These are phyloP conservation scores for Acanthiza pusilla DNA, from an alignment of 2,797 vertebrate species.

Conservation along the genomic window DNA sequence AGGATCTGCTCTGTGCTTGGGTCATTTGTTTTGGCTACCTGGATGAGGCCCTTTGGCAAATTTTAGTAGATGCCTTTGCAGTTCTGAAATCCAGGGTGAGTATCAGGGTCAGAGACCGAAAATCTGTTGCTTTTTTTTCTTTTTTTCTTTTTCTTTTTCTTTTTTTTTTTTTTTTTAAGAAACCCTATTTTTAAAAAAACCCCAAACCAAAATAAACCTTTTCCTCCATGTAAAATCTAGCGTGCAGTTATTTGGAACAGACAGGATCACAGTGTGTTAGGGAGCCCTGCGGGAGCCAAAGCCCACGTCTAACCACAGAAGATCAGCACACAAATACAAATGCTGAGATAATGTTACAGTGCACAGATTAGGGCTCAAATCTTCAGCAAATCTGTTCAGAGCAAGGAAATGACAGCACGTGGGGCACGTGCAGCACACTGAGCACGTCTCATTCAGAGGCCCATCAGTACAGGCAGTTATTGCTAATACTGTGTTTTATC, in stretches of 20 bases:
- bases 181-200: not conserved
- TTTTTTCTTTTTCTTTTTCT: not conserved
- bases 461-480: not conserved
- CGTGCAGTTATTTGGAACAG: not conserved
- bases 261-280: not conserved
- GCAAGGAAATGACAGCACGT: not conserved
- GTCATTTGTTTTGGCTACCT: not conserved
- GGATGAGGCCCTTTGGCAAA: not conserved
- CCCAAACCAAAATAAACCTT: not conserved
- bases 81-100: not conserved
- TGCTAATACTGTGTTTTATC: not conserved
- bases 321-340: not conserved
- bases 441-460: not conserved
- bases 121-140: not conserved
- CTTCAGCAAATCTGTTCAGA: conserved; percentile 14
- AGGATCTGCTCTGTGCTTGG: not conserved
- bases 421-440: not conserved
- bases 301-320: not conserved
- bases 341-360: not conserved
- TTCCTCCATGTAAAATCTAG: not conserved
- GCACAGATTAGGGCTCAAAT: conserved; percentile 12
- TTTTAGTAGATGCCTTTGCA: no score
- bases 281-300: not conserved
- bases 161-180: no score
- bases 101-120: not conserved